phyloP scores from a whole-genome alignment of 2,888 invertebrate species.

The Stictocephala bisonia region DNA sequence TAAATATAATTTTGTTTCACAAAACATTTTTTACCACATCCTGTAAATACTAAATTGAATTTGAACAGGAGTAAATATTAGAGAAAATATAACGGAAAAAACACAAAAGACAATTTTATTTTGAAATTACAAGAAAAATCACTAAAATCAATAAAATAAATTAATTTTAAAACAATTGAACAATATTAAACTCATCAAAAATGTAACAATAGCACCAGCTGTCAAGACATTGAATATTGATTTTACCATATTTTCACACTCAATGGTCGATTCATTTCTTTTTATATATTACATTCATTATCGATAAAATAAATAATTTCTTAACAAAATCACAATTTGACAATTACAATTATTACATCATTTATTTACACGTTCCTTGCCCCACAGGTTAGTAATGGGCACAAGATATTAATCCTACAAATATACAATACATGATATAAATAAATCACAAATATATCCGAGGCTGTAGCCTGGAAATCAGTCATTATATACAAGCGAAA shows the following conservation, averaged over 20 bases:
- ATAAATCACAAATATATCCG: constrained; percentile 43
- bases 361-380: constrained; percentile 20
- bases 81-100: neutral
- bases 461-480: constrained; percentile 28
- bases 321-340: constrained; percentile 41
- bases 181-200: constrained; percentile 1
- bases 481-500: constrained; percentile 41
- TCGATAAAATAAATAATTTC: constrained; percentile 39
- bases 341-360: constrained; percentile 35
- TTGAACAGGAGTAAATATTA: neutral
- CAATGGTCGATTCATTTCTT: neutral
- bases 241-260: neutral
- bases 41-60: too few species aligned
- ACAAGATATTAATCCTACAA: constrained; percentile 30
- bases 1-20: too few species aligned
- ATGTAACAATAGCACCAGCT: constrained; percentile 33
- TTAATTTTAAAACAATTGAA: neutral
- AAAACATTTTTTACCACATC: too few species aligned
- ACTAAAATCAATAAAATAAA: neutral
- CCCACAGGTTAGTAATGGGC: constrained; percentile 27
- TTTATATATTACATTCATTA: constrained; percentile 20
- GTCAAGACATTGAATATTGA: neutral
- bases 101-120: neutral
- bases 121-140: neutral
- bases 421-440: constrained; percentile 40